Percentiles rank a stretch among this genome's conserved stretches.
Conservation (phyloP, 2,797 vertebrate genomes). For the Gobionotothen gibberifrons region DNA sequence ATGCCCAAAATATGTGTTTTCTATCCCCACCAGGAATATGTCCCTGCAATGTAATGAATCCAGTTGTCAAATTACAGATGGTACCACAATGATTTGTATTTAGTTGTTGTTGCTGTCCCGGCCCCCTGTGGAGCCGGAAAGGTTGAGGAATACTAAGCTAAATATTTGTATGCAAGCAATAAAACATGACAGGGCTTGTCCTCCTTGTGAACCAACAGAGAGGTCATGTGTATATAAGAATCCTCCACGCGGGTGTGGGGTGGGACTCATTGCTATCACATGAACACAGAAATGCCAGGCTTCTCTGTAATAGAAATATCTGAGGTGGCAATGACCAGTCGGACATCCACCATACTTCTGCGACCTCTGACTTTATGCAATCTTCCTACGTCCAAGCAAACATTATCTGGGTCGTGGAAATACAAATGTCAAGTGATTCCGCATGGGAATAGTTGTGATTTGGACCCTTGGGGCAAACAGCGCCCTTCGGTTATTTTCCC, state of each 20-base stretch:
- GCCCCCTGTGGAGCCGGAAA: conserved; percentile 43
- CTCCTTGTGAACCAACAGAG: conserved; percentile 41
- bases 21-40: conserved; percentile 7
- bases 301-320: conserved; percentile 48
- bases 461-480: conserved; percentile 32
- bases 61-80: conserved; percentile 12
- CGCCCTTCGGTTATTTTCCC: background rate
- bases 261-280: conserved; percentile 17
- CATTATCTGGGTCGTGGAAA: conserved; percentile 57
- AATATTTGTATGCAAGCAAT: conserved; percentile 36
- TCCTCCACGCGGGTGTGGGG: background rate
- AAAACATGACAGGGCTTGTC: conserved; percentile 27
- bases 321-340: conserved; percentile 40
- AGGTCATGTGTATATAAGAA: conserved; percentile 50
- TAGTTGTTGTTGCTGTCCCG: conserved; percentile 25
- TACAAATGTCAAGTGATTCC: conserved; percentile 58
- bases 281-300: conserved; percentile 54
- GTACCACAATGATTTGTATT: conserved; percentile 26
- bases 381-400: conserved; percentile 55
- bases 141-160: conserved; percentile 27
- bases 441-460: conserved; percentile 51
- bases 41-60: background rate
- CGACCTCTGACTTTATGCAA: conserved; percentile 58
- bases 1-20: background rate
- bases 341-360: conserved; percentile 30